phyloP scores from a whole-genome alignment of 2,797 vertebrate species.

The Carcharodon carcharias region DNA sequence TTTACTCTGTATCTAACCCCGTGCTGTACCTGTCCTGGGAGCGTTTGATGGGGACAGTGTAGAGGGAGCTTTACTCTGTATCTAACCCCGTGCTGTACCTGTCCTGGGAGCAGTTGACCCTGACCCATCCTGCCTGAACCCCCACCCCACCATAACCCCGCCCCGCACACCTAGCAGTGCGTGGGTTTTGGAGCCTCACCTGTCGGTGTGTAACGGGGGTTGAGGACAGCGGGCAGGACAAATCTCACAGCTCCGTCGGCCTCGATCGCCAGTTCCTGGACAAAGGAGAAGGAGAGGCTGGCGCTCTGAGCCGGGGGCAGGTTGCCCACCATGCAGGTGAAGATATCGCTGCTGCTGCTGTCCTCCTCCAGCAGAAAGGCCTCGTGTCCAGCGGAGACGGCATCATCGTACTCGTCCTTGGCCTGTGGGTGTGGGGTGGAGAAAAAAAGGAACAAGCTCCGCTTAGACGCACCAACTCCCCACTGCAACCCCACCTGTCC shows the following conservation, averaged over 20 bases:
- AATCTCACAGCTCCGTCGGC: constrained; percentile 63
- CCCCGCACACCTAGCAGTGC: too few species aligned
- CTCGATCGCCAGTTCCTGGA: constrained; percentile 67
- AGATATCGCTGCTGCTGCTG: constrained; percentile 59
- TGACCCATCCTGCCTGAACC: neutral
- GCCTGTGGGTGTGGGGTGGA: constrained; percentile 41
- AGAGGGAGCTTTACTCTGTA: neutral
- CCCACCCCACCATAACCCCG: too few species aligned
- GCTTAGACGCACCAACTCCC: neutral
- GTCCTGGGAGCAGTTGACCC: too few species aligned
- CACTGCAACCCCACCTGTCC: neutral
- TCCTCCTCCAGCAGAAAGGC: constrained; percentile 69
- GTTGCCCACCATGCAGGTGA: constrained; percentile 57
- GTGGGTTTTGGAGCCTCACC: constrained; percentile 48
- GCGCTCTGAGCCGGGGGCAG: constrained; percentile 63
- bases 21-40: neutral
- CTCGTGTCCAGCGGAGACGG: constrained; percentile 48
- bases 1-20: neutral
- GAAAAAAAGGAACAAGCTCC: neutral
- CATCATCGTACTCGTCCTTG: constrained; percentile 44
- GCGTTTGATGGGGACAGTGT: too few species aligned
- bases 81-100: neutral
- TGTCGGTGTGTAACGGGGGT: constrained; percentile 63
- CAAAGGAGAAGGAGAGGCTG: constrained; percentile 62
- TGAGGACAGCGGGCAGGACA: constrained; percentile 67